phyloP scores from a whole-genome alignment of 2,888 invertebrate species.

The Metacarcinus magister region DNA sequence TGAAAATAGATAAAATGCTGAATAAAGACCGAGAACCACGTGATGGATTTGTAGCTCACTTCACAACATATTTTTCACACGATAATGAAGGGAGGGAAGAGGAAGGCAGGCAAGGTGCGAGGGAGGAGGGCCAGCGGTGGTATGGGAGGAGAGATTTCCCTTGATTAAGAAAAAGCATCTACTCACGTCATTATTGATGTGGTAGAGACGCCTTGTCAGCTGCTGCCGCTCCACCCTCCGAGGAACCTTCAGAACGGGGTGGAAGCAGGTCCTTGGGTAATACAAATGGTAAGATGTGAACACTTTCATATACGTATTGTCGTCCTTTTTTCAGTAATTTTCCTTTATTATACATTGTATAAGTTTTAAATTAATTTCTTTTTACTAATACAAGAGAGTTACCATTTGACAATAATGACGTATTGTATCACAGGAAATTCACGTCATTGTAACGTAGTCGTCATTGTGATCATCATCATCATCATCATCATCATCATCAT shows the following conservation, averaged over 20 bases:
- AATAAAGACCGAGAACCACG: background rate
- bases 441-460: background rate
- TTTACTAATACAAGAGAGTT: no score
- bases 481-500: conserved; percentile 41
- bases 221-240: no score
- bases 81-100: background rate
- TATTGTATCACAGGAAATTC: background rate
- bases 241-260: no score
- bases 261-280: no score
- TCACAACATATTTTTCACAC: background rate
- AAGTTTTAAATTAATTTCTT: no score
- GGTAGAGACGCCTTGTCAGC: no score
- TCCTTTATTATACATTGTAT: background rate
- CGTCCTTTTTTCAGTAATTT: no score
- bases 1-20: no score
- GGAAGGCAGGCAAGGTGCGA: background rate
- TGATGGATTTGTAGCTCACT: background rate
- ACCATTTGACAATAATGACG: background rate
- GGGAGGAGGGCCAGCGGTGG: background rate
- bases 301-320: no score
- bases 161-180: no score
- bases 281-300: no score
- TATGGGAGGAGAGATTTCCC: background rate
- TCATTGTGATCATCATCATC: background rate
- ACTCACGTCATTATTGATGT: no score